These are phyloP conservation scores for Hozukius guyotensis DNA, from an alignment of 2,797 vertebrate genomes.

Conservation along the genomic window DNA sequence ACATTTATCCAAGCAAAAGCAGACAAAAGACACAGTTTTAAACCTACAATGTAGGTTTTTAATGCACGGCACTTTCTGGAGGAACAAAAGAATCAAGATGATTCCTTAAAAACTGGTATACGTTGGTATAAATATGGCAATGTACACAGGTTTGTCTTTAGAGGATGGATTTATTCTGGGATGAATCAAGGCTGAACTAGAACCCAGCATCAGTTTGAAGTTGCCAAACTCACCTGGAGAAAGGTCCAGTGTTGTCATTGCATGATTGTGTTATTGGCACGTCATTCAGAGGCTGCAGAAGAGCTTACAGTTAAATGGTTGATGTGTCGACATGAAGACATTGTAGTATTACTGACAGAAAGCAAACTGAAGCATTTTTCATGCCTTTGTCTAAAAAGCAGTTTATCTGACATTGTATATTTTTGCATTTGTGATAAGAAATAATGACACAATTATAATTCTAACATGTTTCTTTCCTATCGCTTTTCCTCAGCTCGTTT, in stretches of 20 bases:
- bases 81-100: background rate
- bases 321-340: background rate
- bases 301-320: background rate
- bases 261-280: background rate
- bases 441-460: background rate
- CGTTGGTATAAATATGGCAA: background rate
- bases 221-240: background rate
- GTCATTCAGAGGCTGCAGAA: background rate
- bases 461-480: background rate
- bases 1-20: background rate
- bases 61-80: background rate
- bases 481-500: slow-evolving; percentile 85
- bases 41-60: background rate
- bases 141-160: background rate
- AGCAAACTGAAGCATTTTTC: background rate
- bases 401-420: background rate
- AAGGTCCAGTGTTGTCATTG: background rate
- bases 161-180: background rate
- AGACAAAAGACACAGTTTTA: background rate
- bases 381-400: background rate
- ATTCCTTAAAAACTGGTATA: background rate
- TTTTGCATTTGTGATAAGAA: background rate
- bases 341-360: background rate
- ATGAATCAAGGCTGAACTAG: background rate
- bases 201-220: background rate